Conservation (phyloP, 2,888 invertebrate genomes). For the Sthenelais limicola region DNA sequence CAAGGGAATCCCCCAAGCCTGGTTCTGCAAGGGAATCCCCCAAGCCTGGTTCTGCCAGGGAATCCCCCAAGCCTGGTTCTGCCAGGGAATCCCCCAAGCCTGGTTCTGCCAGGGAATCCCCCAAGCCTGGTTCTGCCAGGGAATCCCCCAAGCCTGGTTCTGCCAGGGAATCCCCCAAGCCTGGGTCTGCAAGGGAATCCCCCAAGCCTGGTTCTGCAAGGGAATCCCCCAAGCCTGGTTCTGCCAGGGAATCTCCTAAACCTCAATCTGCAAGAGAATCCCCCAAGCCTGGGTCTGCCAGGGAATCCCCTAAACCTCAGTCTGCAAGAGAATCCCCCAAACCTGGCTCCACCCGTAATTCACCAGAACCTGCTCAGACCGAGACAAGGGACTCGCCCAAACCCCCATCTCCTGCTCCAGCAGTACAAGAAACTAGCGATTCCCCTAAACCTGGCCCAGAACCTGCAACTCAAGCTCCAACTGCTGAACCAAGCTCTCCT, state of each 20-base stretch:
- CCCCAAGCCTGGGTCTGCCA: slow-evolving; percentile 15
- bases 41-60: slow-evolving; percentile 2
- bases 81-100: slow-evolving; percentile 16
- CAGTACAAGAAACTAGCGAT: too few relatives aligned
- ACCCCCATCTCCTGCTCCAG: too few relatives aligned
- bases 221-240: slow-evolving; percentile 8
- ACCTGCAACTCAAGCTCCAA: too few relatives aligned
- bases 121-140: slow-evolving; percentile 16
- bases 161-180: slow-evolving; percentile 19
- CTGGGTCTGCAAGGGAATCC: slow-evolving; percentile 13
- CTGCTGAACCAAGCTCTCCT: too few relatives aligned
- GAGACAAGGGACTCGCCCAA: too few relatives aligned
- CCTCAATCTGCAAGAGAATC: not conserved
- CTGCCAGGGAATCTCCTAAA: slow-evolving; percentile 13
- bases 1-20: slow-evolving; percentile 16
- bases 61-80: too few relatives aligned
- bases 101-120: slow-evolving; percentile 20
- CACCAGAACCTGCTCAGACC: too few relatives aligned
- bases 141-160: slow-evolving; percentile 23
- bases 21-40: not conserved
- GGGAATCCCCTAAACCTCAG: slow-evolving; percentile 12
- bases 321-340: slow-evolving; percentile 21
- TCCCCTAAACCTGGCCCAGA: too few relatives aligned
- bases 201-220: slow-evolving; percentile 14
- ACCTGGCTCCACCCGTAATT: not conserved